phyloP scores from a whole-genome alignment of 2,113 vertebrate species.

The Columba janthina region DNA sequence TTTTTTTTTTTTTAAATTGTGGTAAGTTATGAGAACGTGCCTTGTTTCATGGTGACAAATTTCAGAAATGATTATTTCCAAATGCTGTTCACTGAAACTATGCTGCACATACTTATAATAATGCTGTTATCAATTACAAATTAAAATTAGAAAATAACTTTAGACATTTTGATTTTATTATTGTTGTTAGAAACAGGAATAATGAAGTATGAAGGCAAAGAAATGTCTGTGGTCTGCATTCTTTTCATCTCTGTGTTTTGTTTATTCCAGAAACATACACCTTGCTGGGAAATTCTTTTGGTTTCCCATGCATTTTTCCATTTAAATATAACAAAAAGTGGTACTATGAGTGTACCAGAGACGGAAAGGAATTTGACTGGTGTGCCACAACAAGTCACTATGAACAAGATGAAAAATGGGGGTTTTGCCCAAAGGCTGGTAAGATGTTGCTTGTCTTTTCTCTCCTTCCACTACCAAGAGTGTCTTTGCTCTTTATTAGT shows the following conservation, averaged over 20 bases:
- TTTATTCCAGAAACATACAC: slow-evolving; percentile 86
- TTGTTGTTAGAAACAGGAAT: not conserved
- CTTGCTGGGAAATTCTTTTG: slow-evolving; percentile 86
- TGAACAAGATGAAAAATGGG: slow-evolving; percentile 89
- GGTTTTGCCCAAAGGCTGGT: slow-evolving; percentile 90
- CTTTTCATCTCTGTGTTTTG: slow-evolving; percentile 1
- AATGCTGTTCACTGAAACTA: not conserved
- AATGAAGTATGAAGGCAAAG: fast-evolving
- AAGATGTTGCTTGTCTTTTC: slow-evolving; percentile 40
- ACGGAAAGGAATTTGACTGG: slow-evolving; percentile 86
- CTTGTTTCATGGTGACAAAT: not conserved
- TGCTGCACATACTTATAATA: not conserved
- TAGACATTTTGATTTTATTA: not conserved
- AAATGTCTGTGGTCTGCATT: not conserved
- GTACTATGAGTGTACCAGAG: slow-evolving; percentile 87
- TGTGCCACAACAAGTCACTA: slow-evolving; percentile 89
- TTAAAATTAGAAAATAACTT: not conserved
- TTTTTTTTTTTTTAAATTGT: not conserved
- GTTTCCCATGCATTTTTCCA: slow-evolving; percentile 87
- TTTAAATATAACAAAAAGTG: slow-evolving; percentile 91
- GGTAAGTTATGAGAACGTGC: not conserved
- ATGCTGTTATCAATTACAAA: not conserved
- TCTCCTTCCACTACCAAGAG: not conserved
- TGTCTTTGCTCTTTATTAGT: not conserved
- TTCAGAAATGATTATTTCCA: not conserved